Evolutionary conservation across 2,797 vertebrate genomes (phyloP), one percentile per base, ranked within the genome.

Genomic region (Periparus ater): DNA sequence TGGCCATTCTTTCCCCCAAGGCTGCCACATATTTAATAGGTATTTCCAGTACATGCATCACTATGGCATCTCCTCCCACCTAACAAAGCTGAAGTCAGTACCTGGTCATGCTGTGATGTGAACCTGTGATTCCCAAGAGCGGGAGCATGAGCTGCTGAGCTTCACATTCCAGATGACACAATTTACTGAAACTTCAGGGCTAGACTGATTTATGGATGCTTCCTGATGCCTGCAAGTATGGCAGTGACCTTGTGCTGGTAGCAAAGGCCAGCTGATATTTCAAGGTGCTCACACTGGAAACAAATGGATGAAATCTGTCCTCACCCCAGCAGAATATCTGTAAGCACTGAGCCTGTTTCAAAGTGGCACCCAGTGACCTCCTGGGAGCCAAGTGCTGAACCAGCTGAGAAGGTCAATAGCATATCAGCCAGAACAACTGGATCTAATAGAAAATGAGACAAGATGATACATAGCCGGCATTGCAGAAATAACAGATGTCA

Each of bases 401-500:
- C 48, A 89, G 76, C 62, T 86, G 44, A 67, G 94, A 91, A 93
- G 88, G 88, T 95, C 93, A 94, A 70, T 15, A 74, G 71, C 63
- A 8, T 77, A 92, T 87, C 85, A 94, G 67, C 50, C 76, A 61
- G 71, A 97, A 95, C 96, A 97, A 93, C 96, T 97, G 94, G 96
- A 96, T 91, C 74, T 91, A 65, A 88, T 25, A 95, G 77, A 87
- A 94, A 82, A 70, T 2, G 27, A 93, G 71, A 67, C 53, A 71
- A 73, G 83, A 90, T 34, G 63, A 84, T 82, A 62, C 85, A 91
- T 61, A 84, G 85, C 17, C 71, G 61, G 74, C 88, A 94, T 93
- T 94, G 81, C 63, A 85, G 85, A 73, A 93, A 71, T 82, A 95
- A 71, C 95, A 96, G 67, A 67, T 87, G 85, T 66, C 68, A 17